Evolutionary conservation across 2,113 vertebrate species (phyloP), one percentile per base, ranked within the genome.

Genomic region (Phrynosoma blainvillii): DNA sequence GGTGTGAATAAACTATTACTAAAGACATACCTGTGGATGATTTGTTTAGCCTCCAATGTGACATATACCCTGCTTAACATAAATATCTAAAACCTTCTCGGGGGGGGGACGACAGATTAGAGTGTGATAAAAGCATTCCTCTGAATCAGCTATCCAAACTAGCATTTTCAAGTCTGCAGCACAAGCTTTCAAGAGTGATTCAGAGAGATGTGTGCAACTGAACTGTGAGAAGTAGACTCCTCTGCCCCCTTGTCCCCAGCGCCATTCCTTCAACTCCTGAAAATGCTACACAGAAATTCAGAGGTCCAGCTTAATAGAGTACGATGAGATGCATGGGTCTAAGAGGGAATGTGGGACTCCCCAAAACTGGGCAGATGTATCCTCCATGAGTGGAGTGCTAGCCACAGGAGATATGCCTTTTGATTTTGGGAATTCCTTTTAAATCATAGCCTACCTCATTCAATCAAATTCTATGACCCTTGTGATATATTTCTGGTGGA

Each of bases 141-240:
- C 77, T 73, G 74, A 66, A 86, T 74, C 90, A 91, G 86, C 14
- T 82, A 66, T 84, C 77, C 52, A 18, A 68, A 65, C 47, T 5
- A 47, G 66, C 27, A 89, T 23, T 65, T 87, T 70, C 25, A 90
- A 71, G 7, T 89, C 88, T 87, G 85, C 74, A n/a, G 5, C 71
- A 83, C 70, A 77, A 85, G 2, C 42, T 16, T 20, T 84, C 82
- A 87, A 71, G 30, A 86, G 47, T 36, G 82, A 84, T 90, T 85
- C 88, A 88, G 87, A 92, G 20, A 70, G 66, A 25, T 70, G 66
- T 25, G 27, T 27, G 23, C 66, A 70, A 70, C 3, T 70, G 21
- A 27, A 18, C 21, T 23, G 23, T 5, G 1, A 25, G 4, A 70
- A 70, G 18, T 70, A 27, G 23, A 70, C 66, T 27, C 18, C 66